A percentile compares a stretch with the other conserved stretches of the same genome.
Evolutionary conservation across 2,113 vertebrate species (phyloP).

Genomic region (Oostethus manadensis): DNA sequence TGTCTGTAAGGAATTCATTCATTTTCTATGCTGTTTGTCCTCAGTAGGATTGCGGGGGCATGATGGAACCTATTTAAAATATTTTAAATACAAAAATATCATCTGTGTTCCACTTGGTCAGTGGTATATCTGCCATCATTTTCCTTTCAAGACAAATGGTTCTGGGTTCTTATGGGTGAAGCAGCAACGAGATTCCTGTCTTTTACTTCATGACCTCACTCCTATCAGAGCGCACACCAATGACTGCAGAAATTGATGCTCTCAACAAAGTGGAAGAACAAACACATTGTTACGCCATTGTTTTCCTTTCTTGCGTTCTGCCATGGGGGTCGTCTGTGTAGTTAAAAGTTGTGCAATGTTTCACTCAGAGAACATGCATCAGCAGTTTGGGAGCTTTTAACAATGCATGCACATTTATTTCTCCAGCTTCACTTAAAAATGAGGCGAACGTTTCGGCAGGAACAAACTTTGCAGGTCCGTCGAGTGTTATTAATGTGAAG

Average conservation of each 20-base stretch:
- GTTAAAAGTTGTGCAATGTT: not conserved
- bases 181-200: too few relatives aligned
- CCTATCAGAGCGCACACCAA: too few relatives aligned
- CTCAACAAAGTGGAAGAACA: not conserved
- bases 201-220: too few relatives aligned
- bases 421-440: conserved; percentile 6
- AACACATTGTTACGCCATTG: not conserved
- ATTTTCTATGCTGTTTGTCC: too few relatives aligned
- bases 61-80: too few relatives aligned
- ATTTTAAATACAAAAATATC: too few relatives aligned
- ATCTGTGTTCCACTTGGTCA: not conserved
- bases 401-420: not conserved
- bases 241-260: too few relatives aligned
- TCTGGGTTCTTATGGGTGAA: too few relatives aligned
- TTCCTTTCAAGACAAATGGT: too few relatives aligned
- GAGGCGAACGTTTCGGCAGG: conserved; percentile 5
- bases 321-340: not conserved
- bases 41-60: too few relatives aligned
- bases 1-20: too few relatives aligned
- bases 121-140: not conserved
- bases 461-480: conserved; percentile 7
- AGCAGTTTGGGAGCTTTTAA: conserved; percentile 2
- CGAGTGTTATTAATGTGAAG: conserved; percentile 44
- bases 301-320: too few relatives aligned
- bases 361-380: not conserved